Percentiles rank a stretch among this genome's conserved stretches.
Evolutionary conservation across 2,888 invertebrate genomes (phyloP).

Genomic region (Micoletzkya japonica): DNA sequence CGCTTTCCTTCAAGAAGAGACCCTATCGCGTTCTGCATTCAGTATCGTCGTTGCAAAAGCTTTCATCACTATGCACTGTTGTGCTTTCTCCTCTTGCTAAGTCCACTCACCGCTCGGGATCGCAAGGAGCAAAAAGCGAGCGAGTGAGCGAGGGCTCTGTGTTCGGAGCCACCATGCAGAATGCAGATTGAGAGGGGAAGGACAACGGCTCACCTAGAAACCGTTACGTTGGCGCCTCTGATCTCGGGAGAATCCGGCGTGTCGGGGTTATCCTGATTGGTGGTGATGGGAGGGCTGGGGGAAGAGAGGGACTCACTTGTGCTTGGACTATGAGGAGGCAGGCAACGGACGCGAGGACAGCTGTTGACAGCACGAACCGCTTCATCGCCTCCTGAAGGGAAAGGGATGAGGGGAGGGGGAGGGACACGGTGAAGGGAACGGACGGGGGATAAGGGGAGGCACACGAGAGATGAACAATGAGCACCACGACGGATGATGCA

Average conservation of each 20-base stretch:
- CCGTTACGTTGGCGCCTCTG: constrained; percentile 46
- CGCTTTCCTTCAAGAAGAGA: no score
- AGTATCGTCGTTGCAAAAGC: no score
- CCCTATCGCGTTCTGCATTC: no score
- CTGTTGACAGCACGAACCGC: constrained; percentile 45
- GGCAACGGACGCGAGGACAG: constrained; percentile 43
- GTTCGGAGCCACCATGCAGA: no score
- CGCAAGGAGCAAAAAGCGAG: no score
- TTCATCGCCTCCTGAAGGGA: constrained; percentile 34
- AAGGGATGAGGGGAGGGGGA: not conserved
- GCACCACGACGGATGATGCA: no score
- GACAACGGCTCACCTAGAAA: constrained; percentile 25
- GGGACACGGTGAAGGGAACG: constrained; percentile 9
- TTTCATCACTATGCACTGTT: no score
- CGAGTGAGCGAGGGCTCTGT: no score
- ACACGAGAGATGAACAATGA: no score
- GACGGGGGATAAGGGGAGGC: not conserved
- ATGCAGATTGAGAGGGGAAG: not conserved
- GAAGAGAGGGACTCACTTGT: constrained; percentile 1
- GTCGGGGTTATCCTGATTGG: constrained; percentile 42
- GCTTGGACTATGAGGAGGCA: constrained; percentile 40
- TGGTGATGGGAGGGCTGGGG: not conserved
- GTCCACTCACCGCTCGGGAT: no score
- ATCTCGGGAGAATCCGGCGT: constrained; percentile 46
- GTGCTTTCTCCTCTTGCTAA: no score